These are phyloP conservation scores for Aurelia sp. DNA, from an alignment of 30 jellyfish, hydroid and myxozoan species.

Conservation along the genomic window DNA sequence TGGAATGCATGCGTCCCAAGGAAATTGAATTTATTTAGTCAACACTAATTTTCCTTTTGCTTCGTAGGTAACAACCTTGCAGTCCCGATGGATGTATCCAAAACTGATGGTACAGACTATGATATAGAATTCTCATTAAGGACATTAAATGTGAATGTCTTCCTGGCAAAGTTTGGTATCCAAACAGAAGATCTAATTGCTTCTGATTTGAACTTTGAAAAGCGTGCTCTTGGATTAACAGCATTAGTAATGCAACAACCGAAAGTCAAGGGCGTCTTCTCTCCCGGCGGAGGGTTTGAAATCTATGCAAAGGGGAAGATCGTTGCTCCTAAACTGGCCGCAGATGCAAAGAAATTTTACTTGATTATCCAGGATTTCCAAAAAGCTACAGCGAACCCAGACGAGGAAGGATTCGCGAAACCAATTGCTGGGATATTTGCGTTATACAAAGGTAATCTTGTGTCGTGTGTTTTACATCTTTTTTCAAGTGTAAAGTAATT, in stretches of 20 bases:
- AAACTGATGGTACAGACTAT: constrained; percentile 8
- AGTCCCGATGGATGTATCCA: constrained; percentile 11
- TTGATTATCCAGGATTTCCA: neutral
- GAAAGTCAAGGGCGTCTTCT: constrained; percentile 29
- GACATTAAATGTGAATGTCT: neutral
- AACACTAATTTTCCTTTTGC: neutral
- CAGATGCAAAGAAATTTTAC: neutral
- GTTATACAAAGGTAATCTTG: neutral
- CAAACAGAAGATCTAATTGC: neutral
- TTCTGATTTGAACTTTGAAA: neutral
- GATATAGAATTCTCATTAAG: neutral
- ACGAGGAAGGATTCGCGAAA: constrained; percentile 1
- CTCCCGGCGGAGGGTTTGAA: constrained; percentile 10
- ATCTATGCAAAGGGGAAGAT: too few species aligned
- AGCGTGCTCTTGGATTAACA: constrained; percentile 5
- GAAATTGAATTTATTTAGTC: neutral
- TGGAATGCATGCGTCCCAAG: too few species aligned
- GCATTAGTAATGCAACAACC: constrained; percentile 1
- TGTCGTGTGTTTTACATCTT: too few species aligned
- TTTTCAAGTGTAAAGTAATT: too few species aligned
- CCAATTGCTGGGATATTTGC: constrained; percentile 34
- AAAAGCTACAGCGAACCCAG: neutral
- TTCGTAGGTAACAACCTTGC: constrained; percentile 10
- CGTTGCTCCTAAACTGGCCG: too few species aligned
- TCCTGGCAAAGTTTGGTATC: constrained; percentile 25